Base-by-base conservation (phyloP, 2,113 vertebrate species). In the Chaetodon trifascialis region DNA sequence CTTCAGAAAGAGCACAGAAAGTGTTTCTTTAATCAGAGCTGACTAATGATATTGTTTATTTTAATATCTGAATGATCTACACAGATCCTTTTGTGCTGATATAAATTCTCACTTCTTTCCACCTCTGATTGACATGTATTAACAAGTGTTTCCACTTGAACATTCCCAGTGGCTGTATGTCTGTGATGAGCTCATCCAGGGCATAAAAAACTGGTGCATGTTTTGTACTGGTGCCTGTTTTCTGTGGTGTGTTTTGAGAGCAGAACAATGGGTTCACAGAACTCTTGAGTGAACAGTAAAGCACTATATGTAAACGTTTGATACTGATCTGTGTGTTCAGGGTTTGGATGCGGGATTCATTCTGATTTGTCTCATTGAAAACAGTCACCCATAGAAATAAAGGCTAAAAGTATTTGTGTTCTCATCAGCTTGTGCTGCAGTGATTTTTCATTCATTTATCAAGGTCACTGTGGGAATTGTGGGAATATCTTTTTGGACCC, bases 381-480 rank as follows among this genome's bases (percentile, higher is more conserved):
- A 71, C 60, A 77, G 36, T 59, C 70, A 36, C n/a, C 69, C 62
- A 64, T 84, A 59, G 36, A 49, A 92, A 92, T 92, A 92, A 92
- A 91, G 51, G 44, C 44, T 84, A n/a, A 46, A 78, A 84, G 12
- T 12, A 40, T 11, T 52, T 73, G 47, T 80, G 40, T 58, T 49
- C 47, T n/a, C 7, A 47, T 58, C 21, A 38, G 21, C 9, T 2
- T 70, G 23, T 30, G 30, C 3, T 72, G 10, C 5, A 0, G 1
- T 52, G 17, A 38, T 30, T 47, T 70, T 58, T 81, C 51, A 69
- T 85, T 54, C 11, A 46, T 86, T 66, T 62, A 85, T 86, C 70
- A 83, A 86, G 71, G 62, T 84, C 85, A 63, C 75, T 81, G 87
- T 74, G 65, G 55, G 54, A 83, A 73, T 82, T 84, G 83, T 93